Conservation (phyloP, 2,797 vertebrate species). For the Chiroxiphia lanceolata region DNA sequence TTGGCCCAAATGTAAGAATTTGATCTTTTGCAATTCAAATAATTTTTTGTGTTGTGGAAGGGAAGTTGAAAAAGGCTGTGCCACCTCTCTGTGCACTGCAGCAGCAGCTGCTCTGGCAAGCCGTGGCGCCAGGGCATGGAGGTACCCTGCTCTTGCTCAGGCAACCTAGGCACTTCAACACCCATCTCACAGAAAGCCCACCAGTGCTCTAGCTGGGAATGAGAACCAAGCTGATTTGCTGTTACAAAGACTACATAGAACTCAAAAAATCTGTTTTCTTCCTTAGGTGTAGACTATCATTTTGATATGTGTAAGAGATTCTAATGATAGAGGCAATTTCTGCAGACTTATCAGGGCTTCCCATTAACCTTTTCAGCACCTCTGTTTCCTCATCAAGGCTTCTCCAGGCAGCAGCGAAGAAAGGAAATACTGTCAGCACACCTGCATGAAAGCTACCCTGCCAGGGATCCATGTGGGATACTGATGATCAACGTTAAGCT, state of each 20-base stretch:
- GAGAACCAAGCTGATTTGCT: not conserved
- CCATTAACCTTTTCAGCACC: not conserved
- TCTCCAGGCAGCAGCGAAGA: not conserved
- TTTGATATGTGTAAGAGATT: not conserved
- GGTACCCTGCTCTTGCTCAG: not conserved
- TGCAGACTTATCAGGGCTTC: not conserved
- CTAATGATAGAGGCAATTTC: not conserved
- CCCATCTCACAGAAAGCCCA: not conserved
- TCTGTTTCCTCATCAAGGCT: not conserved
- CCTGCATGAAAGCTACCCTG: not conserved
- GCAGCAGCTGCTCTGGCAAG: not conserved
- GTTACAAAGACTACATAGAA: not conserved
- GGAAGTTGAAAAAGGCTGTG: rapidly evolving
- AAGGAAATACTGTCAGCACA: not conserved
- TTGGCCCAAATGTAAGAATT: not conserved
- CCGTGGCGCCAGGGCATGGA: not conserved
- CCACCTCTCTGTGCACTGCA: rapidly evolving
- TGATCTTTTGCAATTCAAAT: not conserved
- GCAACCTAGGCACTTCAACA: not conserved
- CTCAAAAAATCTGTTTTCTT: not conserved
- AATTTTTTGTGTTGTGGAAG: not conserved
- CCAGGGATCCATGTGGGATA: not conserved
- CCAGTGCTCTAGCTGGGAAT: not conserved
- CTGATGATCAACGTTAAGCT: not conserved
- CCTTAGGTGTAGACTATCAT: not conserved